Evolutionary conservation across 2,888 invertebrate genomes (phyloP).

Genomic region (Cerastoderma edule): DNA sequence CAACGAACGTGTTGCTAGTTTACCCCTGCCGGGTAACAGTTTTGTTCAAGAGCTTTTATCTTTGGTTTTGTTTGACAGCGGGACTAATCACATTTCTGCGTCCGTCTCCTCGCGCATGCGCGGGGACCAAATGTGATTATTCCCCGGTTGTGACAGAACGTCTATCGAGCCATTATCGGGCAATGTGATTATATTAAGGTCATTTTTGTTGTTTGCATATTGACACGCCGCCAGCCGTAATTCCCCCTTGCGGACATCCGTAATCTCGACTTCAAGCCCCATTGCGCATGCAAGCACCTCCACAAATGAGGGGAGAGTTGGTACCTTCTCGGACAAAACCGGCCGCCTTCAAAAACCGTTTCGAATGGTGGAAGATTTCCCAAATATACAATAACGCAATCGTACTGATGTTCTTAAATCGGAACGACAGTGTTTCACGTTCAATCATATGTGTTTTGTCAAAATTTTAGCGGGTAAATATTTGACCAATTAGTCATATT

Average conservation of each 20-base stretch:
- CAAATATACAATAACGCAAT: too few relatives aligned
- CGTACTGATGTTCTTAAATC: too few relatives aligned
- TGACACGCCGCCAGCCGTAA: background rate
- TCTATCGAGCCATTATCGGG: slow-evolving; percentile 16
- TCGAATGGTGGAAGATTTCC: too few relatives aligned
- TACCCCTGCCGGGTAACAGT: too few relatives aligned
- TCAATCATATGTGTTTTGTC: too few relatives aligned
- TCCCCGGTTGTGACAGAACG: slow-evolving; percentile 21
- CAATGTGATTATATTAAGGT: slow-evolving; percentile 22
- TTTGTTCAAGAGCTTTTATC: slow-evolving; percentile 15
- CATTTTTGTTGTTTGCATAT: slow-evolving; percentile 16
- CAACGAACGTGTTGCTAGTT: background rate
- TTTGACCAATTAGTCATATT: too few relatives aligned
- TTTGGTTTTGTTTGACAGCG: slow-evolving; percentile 13
- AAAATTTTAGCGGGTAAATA: too few relatives aligned
- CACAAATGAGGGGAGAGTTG: too few relatives aligned
- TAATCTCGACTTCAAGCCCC: slow-evolving; percentile 16
- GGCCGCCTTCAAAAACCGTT: too few relatives aligned
- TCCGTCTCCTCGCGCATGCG: slow-evolving; percentile 14
- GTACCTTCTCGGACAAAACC: too few relatives aligned
- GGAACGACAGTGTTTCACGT: too few relatives aligned
- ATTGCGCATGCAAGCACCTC: background rate
- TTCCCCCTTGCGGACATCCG: slow-evolving; percentile 2
- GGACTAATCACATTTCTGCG: slow-evolving; percentile 16
- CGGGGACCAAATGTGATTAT: slow-evolving; percentile 17